These are phyloP conservation scores for Gopherus evgoodei DNA, from an alignment of 2,113 vertebrate species.

Conservation along the genomic window DNA sequence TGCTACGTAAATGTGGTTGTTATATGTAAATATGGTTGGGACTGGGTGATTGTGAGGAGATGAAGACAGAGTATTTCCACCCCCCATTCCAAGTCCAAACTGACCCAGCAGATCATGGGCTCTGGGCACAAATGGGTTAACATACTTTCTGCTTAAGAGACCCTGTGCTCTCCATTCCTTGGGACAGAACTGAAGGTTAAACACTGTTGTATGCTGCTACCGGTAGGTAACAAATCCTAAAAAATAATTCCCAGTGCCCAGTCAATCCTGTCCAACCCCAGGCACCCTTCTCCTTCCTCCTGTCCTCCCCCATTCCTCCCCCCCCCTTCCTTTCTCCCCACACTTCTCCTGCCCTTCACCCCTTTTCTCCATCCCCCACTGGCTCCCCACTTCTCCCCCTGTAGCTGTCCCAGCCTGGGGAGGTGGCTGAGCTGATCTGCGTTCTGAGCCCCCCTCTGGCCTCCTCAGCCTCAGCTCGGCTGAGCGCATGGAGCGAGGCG, in stretches of 20 bases:
- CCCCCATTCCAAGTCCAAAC: not conserved
- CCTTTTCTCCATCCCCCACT: no score
- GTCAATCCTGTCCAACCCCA: not conserved
- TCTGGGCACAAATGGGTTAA: not conserved
- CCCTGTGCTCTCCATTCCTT: not conserved
- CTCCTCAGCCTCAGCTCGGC: not conserved
- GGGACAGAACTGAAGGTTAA: accelerated
- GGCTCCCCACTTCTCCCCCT: not conserved
- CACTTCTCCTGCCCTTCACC: no score
- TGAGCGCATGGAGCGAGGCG: no score
- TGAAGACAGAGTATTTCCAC: not conserved
- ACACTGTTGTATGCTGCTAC: not conserved
- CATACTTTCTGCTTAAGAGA: not conserved
- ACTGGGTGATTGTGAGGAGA: slow-evolving; percentile 15
- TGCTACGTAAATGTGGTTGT: not conserved
- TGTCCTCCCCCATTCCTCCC: not conserved
- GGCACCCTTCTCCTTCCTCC: not conserved
- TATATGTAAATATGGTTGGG: not conserved
- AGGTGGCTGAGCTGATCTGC: not conserved
- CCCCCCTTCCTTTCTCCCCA: not conserved
- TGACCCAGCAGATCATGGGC: not conserved
- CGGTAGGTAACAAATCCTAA: not conserved
- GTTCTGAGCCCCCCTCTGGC: not conserved
- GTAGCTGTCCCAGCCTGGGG: not conserved
- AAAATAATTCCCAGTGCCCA: not conserved